phyloP scores from a whole-genome alignment of 2,797 vertebrate genomes.

The Dromococcyx pavoninus region DNA sequence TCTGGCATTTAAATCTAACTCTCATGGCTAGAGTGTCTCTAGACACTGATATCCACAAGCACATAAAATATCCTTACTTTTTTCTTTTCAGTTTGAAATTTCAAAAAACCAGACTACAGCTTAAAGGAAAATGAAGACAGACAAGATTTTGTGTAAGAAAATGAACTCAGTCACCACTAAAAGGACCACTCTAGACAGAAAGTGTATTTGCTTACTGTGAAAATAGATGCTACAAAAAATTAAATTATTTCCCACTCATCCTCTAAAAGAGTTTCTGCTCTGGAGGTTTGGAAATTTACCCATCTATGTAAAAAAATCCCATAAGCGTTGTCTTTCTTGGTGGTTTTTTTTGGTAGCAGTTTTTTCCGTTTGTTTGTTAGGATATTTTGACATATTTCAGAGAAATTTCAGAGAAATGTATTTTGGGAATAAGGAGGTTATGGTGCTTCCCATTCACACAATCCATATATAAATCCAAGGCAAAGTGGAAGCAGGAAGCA shows the following conservation, averaged over 20 bases:
- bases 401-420: neutral
- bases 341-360: no score
- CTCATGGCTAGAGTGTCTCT: neutral
- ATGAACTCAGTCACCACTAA: neutral
- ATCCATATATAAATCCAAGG: neutral
- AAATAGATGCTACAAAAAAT: neutral
- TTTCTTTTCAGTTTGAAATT: neutral
- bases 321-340: neutral
- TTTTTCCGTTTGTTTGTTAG: fast-evolving
- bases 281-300: neutral
- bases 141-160: neutral
- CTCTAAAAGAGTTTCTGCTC: neutral
- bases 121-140: neutral
- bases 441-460: neutral
- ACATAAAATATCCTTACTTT: neutral
- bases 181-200: neutral
- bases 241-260: neutral
- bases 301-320: neutral
- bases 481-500: neutral
- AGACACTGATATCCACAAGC: neutral
- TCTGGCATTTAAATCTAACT: neutral
- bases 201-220: neutral
- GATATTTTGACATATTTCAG: neutral
- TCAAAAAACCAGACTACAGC: neutral
- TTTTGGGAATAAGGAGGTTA: neutral